Percentiles rank a stretch among this genome's conserved stretches.
Evolutionary conservation across 2,113 vertebrate genomes (phyloP).

Genomic region (Conger conger): DNA sequence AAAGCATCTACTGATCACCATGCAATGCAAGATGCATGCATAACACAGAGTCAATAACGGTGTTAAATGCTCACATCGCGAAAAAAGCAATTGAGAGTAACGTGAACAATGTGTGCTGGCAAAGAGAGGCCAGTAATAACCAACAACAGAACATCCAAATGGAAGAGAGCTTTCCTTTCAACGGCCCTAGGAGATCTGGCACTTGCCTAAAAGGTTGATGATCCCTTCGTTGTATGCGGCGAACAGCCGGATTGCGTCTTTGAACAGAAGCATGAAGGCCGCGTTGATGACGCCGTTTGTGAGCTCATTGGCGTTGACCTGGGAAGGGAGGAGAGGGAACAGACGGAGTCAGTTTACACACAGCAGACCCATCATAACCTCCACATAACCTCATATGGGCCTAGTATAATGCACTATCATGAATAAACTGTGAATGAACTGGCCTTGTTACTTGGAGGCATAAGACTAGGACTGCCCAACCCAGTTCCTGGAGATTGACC

Average conservation of each 20-base stretch:
- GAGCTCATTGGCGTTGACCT: slow-evolving; percentile 99
- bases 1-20: neutral
- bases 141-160: neutral
- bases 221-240: slow-evolving; percentile 98
- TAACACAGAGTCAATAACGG: no score
- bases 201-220: slow-evolving; percentile 94
- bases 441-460: neutral
- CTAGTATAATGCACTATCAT: neutral
- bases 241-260: slow-evolving; percentile 98
- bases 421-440: neutral
- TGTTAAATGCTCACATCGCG: no score
- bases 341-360: neutral
- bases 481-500: no score
- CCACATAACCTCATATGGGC: neutral
- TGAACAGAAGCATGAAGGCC: slow-evolving; percentile 99
- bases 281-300: slow-evolving; percentile 99
- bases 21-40: no score
- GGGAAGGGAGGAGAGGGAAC: slow-evolving; percentile 17
- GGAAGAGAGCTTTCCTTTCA: neutral
- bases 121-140: neutral
- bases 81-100: no score
- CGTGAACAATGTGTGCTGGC: neutral
- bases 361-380: neutral
- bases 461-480: no score
- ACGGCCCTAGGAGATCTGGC: neutral